phyloP scores from a whole-genome alignment of 2,888 invertebrate genomes.

The Steinernema carpocapsae region DNA sequence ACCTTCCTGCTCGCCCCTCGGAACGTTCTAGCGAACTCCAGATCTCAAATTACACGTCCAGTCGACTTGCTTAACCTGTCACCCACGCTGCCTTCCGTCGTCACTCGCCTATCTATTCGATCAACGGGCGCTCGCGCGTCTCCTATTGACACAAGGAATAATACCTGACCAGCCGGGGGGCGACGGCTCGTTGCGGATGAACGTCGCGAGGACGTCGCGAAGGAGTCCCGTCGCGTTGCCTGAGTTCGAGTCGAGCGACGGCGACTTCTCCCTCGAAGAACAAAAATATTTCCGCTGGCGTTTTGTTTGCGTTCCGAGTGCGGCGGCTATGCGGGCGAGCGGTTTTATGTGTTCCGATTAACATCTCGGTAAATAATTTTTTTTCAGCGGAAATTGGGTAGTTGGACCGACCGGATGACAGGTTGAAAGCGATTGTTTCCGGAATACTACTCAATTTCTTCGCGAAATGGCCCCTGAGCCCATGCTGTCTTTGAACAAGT shows the following conservation, averaged over 20 bases:
- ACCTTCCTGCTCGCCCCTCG: background rate
- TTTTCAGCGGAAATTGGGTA: constrained; percentile 12
- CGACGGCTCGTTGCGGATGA: background rate
- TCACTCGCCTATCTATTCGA: background rate
- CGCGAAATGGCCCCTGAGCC: constrained; percentile 37
- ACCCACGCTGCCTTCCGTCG: too few relatives aligned
- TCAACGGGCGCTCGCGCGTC: background rate
- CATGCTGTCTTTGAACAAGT: constrained; percentile 47
- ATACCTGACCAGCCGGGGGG: background rate
- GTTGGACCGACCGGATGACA: constrained; percentile 8
- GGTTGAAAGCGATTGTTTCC: background rate
- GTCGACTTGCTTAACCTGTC: background rate
- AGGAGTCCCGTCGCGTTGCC: background rate
- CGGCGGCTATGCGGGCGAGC: background rate
- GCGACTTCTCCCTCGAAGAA: too few relatives aligned
- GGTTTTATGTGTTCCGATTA: constrained; percentile 18
- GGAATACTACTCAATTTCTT: too few relatives aligned
- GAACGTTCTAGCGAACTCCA: background rate
- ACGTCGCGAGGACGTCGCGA: background rate
- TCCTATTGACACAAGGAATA: constrained; percentile 26
- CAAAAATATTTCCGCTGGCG: constrained; percentile 17
- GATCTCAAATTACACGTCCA: too few relatives aligned
- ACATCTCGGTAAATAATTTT: constrained; percentile 6
- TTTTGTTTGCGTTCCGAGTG: background rate
- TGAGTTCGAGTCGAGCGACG: background rate